A percentile compares a stretch with the other conserved stretches of the same genome.
These are phyloP conservation scores for Syrrhaptes paradoxus DNA, from an alignment of 2,113 vertebrate genomes.

Conservation along the genomic window DNA sequence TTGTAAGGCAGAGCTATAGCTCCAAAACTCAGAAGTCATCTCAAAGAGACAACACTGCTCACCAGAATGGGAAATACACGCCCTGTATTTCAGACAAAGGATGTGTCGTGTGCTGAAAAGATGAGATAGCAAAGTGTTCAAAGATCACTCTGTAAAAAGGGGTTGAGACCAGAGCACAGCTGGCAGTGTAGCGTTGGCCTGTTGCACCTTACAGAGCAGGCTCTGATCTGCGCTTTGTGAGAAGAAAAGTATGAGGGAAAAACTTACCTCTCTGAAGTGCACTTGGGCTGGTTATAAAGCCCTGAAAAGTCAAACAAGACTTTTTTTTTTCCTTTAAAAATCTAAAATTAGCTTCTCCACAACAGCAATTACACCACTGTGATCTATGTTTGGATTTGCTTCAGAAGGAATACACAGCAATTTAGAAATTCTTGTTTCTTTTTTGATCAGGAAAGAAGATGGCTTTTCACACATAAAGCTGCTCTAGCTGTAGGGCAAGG, in stretches of 20 bases:
- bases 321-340: not conserved
- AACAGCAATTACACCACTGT: not conserved
- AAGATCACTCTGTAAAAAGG: not conserved
- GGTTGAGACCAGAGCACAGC: not conserved
- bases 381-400: not conserved
- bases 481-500: not conserved
- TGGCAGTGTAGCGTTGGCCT: not conserved
- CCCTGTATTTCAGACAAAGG: not conserved
- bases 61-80: not conserved
- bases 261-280: not conserved
- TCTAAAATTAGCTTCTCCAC: not conserved
- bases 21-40: not conserved
- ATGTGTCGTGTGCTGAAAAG: not conserved
- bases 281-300: not conserved
- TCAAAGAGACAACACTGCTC: not conserved
- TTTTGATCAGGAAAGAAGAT: not conserved
- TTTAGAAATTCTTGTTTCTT: not conserved
- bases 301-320: not conserved
- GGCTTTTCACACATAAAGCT: not conserved
- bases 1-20: not conserved
- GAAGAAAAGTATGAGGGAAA: not conserved
- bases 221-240: not conserved
- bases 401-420: not conserved
- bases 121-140: not conserved
- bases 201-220: not conserved